These are phyloP conservation scores for Lutjanus argentimaculatus DNA, from an alignment of 2,797 vertebrate genomes.

Conservation along the genomic window DNA sequence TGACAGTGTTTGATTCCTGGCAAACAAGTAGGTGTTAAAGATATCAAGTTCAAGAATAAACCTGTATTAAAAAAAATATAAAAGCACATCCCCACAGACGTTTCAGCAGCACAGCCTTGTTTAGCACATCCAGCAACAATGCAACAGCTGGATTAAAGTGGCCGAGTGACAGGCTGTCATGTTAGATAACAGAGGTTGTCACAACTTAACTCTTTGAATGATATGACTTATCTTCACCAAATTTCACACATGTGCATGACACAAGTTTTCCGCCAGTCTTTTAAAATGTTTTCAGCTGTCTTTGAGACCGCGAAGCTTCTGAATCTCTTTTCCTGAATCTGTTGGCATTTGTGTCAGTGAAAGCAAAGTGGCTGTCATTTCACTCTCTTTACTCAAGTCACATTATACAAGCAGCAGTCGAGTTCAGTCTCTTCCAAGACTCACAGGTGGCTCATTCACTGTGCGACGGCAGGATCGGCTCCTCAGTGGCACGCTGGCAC, in stretches of 20 bases:
- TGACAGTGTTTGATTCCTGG: neutral
- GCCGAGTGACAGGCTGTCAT: slow-evolving; percentile 31
- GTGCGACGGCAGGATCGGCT: slow-evolving; percentile 38
- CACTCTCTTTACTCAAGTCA: slow-evolving; percentile 25
- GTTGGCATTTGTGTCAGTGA: slow-evolving; percentile 16
- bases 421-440: slow-evolving; percentile 45
- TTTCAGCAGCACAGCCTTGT: neutral
- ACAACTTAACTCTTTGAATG: neutral
- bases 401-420: slow-evolving; percentile 6
- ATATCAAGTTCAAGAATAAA: neutral
- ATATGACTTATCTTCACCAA: slow-evolving; percentile 23
- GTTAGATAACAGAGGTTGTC: slow-evolving; percentile 4
- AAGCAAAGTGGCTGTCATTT: slow-evolving; percentile 50
- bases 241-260: slow-evolving; percentile 6
- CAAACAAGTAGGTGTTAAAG: neutral
- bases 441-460: slow-evolving; percentile 70
- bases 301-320: slow-evolving; percentile 22
- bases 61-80: neutral
- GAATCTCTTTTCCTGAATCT: slow-evolving; percentile 10
- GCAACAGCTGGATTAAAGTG: slow-evolving; percentile 24
- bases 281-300: slow-evolving; percentile 1
- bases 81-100: neutral
- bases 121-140: slow-evolving; percentile 9
- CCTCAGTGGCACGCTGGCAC: slow-evolving; percentile 52
- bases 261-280: neutral